Base-by-base conservation (phyloP, 92 coral and sea anemone genomes). In the Isaurus tuberculatus region DNA sequence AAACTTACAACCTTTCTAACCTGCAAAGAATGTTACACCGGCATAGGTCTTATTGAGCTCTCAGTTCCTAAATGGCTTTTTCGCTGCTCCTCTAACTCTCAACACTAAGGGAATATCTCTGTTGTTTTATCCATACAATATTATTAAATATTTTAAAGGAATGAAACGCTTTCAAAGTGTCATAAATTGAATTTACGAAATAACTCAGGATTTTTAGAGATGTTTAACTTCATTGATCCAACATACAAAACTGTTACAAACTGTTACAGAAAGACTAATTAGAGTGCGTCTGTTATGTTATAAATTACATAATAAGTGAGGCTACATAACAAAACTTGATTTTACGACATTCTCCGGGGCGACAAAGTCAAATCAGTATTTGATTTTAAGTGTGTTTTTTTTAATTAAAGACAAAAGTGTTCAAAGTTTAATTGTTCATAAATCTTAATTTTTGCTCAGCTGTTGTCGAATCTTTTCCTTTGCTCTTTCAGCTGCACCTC, bases 341-440 rank as follows among this genome's bases (percentile, higher is more conserved):
- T 63, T 60, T 4, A 60, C 29, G 66, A 60, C 66, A 60, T 60
- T 60, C 66, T 60, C 66, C 66, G 66, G 30, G 28, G 66, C 66
- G 66, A 60, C 66, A 60, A 60, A 60, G 66, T 60, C 65, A 60
- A 60, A 60, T 60, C 66, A 60, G 66, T 60, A 60, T 60, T 60
- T 60, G 10, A 0, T 60, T 60, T 60, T 20, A 20, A 60, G 55
- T 48, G 66, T 60, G 5, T 58, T 58, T 60, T 60, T 60, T 60
- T 60, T 20, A 26, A 60, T 60, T 60, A 19, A 60, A 60, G 66
- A 60, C 66, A 60, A 60, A 60, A 1, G 66, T 60, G 8, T 60
- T 60, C 66, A 60, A 60, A 60, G 66, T 60, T 60, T 20, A 60
- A 60, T 60, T 20, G 31, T 2, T 60, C 66, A 4, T 60, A 60